These are phyloP conservation scores for Mola mola DNA, from an alignment of 2,113 vertebrate species.

Conservation along the genomic window DNA sequence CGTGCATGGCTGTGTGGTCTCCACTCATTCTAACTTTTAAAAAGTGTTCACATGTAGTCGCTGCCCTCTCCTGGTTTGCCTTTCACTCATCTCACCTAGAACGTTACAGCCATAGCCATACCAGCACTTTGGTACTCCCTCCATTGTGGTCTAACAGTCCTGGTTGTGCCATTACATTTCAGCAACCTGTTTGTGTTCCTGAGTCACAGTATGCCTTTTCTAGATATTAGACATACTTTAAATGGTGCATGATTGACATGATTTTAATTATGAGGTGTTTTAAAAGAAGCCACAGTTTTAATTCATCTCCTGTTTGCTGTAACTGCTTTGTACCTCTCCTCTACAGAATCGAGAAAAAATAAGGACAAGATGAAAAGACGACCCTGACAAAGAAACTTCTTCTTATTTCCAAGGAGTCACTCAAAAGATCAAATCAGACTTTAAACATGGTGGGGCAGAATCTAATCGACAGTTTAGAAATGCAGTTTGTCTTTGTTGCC, in stretches of 20 bases:
- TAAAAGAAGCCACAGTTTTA: background rate
- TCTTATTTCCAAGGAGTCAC: slow-evolving; percentile 44
- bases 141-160: slow-evolving; percentile 35
- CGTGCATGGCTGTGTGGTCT: slow-evolving; percentile 75
- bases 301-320: background rate
- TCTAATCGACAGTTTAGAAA: slow-evolving; percentile 31
- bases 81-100: slow-evolving; percentile 44
- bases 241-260: too few species aligned
- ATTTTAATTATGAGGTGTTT: too few species aligned
- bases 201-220: background rate
- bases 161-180: slow-evolving; percentile 41
- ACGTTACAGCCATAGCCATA: slow-evolving; percentile 35
- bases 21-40: slow-evolving; percentile 50
- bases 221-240: background rate
- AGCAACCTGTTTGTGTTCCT: slow-evolving; percentile 42
- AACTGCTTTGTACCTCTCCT: background rate
- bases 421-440: slow-evolving; percentile 58
- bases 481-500: slow-evolving; percentile 55
- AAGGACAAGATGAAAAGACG: slow-evolving; percentile 52
- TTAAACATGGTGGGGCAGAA: slow-evolving; percentile 36
- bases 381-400: slow-evolving; percentile 34
- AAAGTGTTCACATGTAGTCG: slow-evolving; percentile 33
- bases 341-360: slow-evolving; percentile 80
- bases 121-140: slow-evolving; percentile 9
- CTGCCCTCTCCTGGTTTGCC: slow-evolving; percentile 26